Evolutionary conservation across 2,113 vertebrate genomes (phyloP), one percentile per base, ranked within the genome.

Genomic region (Syrmaticus mikado): DNA sequence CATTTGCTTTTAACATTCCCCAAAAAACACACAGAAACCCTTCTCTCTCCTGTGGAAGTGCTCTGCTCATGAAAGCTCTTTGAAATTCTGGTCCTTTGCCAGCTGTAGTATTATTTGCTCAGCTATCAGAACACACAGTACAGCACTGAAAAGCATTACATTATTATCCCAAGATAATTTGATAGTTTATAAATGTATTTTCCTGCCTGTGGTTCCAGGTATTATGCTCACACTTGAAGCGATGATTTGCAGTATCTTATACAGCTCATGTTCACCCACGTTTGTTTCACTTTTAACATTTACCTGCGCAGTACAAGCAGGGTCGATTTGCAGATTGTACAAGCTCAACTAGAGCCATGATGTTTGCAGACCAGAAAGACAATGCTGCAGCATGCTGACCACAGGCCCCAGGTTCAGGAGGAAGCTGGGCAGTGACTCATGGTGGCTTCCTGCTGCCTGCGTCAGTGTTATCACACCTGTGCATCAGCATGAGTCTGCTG

Each of bases 111-210:
- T 75, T 94, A 92, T 91, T 94, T 90, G n/a, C 50, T 94, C 43
- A 61, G 79, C 68, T 78, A 78, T 58, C 72, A 78, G 85, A 89
- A 89, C 85, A 80, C 16, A 48, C 57, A 85, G 73, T 68, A 80
- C 87, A 68, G 82, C 57, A 91, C 36, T 24, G 4, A 85, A 94
- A 92, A 90, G 72, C 76, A 72, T 92, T 84, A 81, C 30, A 24
- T 82, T 85, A 82, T 94, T 92, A 95, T 90, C 76, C 68, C 57
- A 78, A 86, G 91, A 90, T 92, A 95, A 94, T 94, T 91, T 96
- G 85, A 87, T 91, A 87, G 68, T 72, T 72, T 61, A 72, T 87
- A 90, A 91, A 87, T 93, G 72, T 75, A 87, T 89, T 94, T 92
- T 74, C 82, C 73, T 83, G 76, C 48, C 79, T 75, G 70, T 71